Evolutionary conservation across 2,888 invertebrate species (phyloP), one percentile per base, ranked within the genome.

Genomic region (Lobophora halterata): DNA sequence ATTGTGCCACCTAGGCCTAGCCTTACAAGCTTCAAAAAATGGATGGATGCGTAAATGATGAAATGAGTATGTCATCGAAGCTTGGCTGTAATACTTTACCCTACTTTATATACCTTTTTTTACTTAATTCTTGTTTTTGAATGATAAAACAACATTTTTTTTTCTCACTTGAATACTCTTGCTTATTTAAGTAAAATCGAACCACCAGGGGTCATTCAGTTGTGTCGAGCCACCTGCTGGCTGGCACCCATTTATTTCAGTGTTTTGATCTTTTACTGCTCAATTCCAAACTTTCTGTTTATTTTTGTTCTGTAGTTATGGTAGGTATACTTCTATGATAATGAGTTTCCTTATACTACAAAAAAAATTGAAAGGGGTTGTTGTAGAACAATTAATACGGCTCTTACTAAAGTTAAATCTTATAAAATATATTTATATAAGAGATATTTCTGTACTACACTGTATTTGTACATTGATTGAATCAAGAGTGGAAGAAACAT

Each of bases 201-300:
- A 24, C 25, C 43, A 14, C 47, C 46, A 33, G 52, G 52, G 47
- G 43, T 45, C 39, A 33, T 25, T 46, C 45, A 37, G n/a, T n/a
- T 38, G 43, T 41, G 45, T 39, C 28, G 32, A 34, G 32, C 27
- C 49, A 47, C 52, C 47, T 49, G 52, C 49, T 52, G 52, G 17
- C 36, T 18, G 20, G 13, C 12, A 33, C 18, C 17, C 9, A 33
- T 40, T n/a, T n/a, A n/a, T n/a, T 35, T 27, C 27, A 45, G 17
- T 31, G 28, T 32, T 27, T 40, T 44, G 26, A 37, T 18, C 13
- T 21, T 34, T 31, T 11, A 30, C 28, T 21, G 25, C 27, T 17
- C 35, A 32, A 38, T 34, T 20, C 3, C 6, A 25, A 18, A 12
- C 17, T 17, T 24, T 24, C 12, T 25, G 8, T 33, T 13, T 25